phyloP scores from a whole-genome alignment of 2,888 invertebrate genomes.

The Limnephilus auricula region DNA sequence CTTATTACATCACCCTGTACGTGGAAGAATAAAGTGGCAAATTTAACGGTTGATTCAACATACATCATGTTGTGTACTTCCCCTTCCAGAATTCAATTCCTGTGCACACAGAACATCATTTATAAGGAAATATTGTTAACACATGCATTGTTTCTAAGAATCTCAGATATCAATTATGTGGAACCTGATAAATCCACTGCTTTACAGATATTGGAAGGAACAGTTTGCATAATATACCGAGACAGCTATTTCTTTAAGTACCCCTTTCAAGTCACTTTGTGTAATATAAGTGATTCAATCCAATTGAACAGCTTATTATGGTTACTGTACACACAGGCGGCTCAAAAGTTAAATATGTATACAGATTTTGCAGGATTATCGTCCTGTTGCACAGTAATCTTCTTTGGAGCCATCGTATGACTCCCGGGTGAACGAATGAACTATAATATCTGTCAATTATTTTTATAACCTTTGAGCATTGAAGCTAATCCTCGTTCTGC shows the following conservation, averaged over 20 bases:
- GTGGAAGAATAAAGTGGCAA: not conserved
- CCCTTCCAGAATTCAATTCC: not conserved
- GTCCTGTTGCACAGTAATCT: too few relatives aligned
- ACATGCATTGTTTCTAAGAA: not conserved
- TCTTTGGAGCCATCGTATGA: not conserved
- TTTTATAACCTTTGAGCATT: not conserved
- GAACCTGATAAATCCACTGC: not conserved
- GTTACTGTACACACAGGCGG: not conserved
- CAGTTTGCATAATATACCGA: not conserved
- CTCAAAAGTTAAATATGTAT: not conserved
- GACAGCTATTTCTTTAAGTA: not conserved
- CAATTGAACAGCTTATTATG: not conserved
- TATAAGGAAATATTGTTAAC: not conserved
- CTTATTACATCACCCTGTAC: not conserved
- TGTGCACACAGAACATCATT: not conserved
- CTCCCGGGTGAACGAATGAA: not conserved
- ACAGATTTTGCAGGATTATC: too few relatives aligned
- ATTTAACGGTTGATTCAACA: not conserved
- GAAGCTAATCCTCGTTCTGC: not conserved
- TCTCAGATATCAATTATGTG: not conserved
- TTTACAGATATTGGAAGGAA: not conserved
- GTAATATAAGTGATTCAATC: not conserved
- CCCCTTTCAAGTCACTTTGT: not conserved
- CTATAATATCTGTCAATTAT: slow-evolving; percentile 2
- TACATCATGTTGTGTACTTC: not conserved